Conservation (phyloP, 2,797 vertebrate genomes). For the Avahi laniger region DNA sequence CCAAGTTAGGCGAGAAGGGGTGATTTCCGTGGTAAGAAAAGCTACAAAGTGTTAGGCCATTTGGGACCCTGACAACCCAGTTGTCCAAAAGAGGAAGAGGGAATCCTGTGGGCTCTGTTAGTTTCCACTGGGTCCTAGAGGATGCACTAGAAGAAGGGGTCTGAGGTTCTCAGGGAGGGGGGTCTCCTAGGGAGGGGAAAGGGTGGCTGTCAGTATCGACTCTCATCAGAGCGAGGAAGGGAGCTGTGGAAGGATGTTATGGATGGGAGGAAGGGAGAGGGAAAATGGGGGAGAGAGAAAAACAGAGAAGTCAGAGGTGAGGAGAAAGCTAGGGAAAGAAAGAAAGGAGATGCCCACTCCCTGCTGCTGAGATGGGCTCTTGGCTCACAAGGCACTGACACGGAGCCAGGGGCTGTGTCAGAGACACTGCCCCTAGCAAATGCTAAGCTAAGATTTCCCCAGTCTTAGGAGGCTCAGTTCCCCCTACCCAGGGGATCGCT, state of each 20-base stretch:
- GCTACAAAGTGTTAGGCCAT: slow-evolving; percentile 8
- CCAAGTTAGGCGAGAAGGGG: background rate
- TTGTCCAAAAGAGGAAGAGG: slow-evolving; percentile 11
- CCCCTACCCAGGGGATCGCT: background rate
- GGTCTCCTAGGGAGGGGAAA: background rate
- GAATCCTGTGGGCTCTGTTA: background rate
- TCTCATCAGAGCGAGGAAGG: slow-evolving; percentile 74
- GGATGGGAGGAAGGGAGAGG: slow-evolving; percentile 52
- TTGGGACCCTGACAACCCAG: slow-evolving; percentile 40
- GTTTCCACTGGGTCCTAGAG: slow-evolving; percentile 19
- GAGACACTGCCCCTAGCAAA: background rate
- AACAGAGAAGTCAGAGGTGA: slow-evolving; percentile 74
- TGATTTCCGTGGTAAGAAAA: slow-evolving; percentile 44
- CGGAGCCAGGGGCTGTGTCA: background rate
- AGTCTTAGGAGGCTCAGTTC: background rate
- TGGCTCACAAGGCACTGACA: background rate
- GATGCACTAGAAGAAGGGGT: background rate
- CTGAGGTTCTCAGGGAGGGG: background rate
- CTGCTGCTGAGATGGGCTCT: background rate
- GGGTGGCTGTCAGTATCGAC: background rate
- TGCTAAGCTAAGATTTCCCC: background rate
- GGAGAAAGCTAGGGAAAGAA: slow-evolving; percentile 45
- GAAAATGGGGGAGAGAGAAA: slow-evolving; percentile 65
- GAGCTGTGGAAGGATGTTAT: slow-evolving; percentile 75
- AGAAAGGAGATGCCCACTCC: slow-evolving; percentile 35